Evolutionary conservation across 2,797 vertebrate species (phyloP).

Genomic region (Brachyalestes nurse): DNA sequence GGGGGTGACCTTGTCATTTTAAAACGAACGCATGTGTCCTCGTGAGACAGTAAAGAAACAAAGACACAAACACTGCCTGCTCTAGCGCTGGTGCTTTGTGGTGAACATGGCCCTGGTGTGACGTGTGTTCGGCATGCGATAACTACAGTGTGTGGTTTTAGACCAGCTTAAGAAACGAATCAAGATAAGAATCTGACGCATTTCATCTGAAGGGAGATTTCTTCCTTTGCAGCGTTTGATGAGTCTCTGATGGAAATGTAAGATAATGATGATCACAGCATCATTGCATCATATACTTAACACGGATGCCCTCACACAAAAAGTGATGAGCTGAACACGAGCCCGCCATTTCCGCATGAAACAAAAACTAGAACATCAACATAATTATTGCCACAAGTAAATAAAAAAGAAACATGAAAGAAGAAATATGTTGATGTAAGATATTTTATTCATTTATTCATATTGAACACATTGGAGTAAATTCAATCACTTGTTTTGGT

Average conservation of each 20-base stretch:
- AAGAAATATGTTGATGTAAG: too few species aligned
- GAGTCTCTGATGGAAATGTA: conserved; percentile 50
- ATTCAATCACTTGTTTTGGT: too few species aligned
- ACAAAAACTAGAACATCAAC: neutral
- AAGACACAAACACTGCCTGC: conserved; percentile 26
- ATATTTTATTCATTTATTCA: too few species aligned
- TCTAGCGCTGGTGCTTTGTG: conserved; percentile 42
- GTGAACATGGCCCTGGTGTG: conserved; percentile 21
- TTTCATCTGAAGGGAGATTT: conserved; percentile 27
- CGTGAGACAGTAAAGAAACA: conserved; percentile 25
- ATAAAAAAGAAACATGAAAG: too few species aligned
- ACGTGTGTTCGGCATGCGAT: conserved; percentile 22
- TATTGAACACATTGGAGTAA: too few species aligned
- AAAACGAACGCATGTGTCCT: conserved; percentile 32
- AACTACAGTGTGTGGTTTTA: conserved; percentile 33
- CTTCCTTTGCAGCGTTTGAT: conserved; percentile 40
- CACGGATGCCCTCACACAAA: neutral
- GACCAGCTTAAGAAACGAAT: conserved; percentile 37
- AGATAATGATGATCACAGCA: neutral
- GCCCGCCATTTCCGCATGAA: neutral
- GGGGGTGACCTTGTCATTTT: conserved; percentile 43
- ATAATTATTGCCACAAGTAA: too few species aligned
- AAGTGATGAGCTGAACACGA: neutral
- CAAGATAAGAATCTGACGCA: conserved; percentile 41
- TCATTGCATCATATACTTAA: conserved; percentile 14